A percentile compares a stretch with the other conserved stretches of the same genome.
Evolutionary conservation across 2,797 vertebrate species (phyloP).

Genomic region (Hydrocynus forskahlii): DNA sequence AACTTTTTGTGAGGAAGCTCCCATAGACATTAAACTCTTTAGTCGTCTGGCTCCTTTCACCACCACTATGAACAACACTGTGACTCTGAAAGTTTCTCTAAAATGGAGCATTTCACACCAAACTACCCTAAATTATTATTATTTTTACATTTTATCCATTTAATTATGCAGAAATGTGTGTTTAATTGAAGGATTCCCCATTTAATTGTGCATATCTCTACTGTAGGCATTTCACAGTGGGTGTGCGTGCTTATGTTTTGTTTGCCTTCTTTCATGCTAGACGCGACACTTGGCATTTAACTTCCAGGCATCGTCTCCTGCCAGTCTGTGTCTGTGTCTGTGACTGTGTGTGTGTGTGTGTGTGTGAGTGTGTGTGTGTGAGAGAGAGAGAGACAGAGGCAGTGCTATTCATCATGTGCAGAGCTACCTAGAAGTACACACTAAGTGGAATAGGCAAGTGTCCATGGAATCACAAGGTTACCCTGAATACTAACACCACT

Average conservation of each 20-base stretch:
- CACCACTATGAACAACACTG: too few species aligned
- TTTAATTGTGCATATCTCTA: background rate
- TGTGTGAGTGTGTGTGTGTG: background rate
- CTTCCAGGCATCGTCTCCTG: background rate
- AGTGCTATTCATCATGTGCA: slow-evolving; percentile 1
- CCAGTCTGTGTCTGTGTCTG: background rate
- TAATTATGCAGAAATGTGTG: too few species aligned
- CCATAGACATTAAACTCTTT: too few species aligned
- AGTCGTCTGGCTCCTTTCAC: too few species aligned
- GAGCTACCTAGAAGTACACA: background rate
- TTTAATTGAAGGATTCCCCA: too few species aligned
- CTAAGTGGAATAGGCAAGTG: slow-evolving; percentile 3
- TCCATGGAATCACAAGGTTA: background rate
- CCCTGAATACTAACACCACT: slow-evolving; percentile 16
- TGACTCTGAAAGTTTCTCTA: too few species aligned
- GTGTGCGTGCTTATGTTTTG: background rate
- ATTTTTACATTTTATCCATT: too few species aligned
- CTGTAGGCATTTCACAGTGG: background rate
- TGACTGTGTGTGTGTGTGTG: background rate
- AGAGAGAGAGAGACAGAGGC: too few species aligned
- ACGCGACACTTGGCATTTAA: background rate
- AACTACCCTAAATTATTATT: too few species aligned
- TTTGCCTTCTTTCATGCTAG: background rate
- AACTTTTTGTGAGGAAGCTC: too few species aligned
- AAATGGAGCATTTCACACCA: too few species aligned